phyloP scores from a whole-genome alignment of 2,797 vertebrate genomes.

The Hydrocynus forskahlii region DNA sequence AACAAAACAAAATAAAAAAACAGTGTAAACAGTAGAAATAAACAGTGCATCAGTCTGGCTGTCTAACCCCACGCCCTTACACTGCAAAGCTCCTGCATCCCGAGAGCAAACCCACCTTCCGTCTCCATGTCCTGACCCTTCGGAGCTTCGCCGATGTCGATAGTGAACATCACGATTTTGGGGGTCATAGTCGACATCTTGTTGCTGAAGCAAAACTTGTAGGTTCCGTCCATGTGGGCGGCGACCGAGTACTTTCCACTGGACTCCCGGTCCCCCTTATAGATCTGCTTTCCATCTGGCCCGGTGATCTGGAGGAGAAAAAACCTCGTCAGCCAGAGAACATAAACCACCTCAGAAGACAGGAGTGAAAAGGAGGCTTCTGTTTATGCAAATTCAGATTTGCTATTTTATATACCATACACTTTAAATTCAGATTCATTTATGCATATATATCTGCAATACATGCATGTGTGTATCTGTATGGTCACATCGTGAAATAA shows the following conservation, averaged over 20 bases:
- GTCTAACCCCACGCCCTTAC: too few relatives aligned
- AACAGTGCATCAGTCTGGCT: not conserved
- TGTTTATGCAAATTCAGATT: too few relatives aligned
- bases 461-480: too few relatives aligned
- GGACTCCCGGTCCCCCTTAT: slow-evolving; percentile 96
- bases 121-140: slow-evolving; percentile 98
- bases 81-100: not conserved
- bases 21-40: not conserved
- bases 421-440: too few relatives aligned
- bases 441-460: too few relatives aligned
- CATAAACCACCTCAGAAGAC: not conserved
- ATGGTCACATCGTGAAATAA: too few relatives aligned
- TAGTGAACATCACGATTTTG: slow-evolving; percentile 99
- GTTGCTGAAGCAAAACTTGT: slow-evolving; percentile 99
- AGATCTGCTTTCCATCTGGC: slow-evolving; percentile 95
- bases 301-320: slow-evolving; percentile 87
- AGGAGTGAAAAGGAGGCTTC: not conserved
- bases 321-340: not conserved
- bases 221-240: slow-evolving; percentile 97
- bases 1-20: not conserved
- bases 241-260: slow-evolving; percentile 98
- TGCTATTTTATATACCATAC: too few relatives aligned
- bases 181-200: slow-evolving; percentile 99
- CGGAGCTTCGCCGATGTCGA: slow-evolving; percentile 96
- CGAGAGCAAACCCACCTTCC: slow-evolving; percentile 83